Conservation (phyloP, 2,888 invertebrate species). For the Cheilosia impressa region DNA sequence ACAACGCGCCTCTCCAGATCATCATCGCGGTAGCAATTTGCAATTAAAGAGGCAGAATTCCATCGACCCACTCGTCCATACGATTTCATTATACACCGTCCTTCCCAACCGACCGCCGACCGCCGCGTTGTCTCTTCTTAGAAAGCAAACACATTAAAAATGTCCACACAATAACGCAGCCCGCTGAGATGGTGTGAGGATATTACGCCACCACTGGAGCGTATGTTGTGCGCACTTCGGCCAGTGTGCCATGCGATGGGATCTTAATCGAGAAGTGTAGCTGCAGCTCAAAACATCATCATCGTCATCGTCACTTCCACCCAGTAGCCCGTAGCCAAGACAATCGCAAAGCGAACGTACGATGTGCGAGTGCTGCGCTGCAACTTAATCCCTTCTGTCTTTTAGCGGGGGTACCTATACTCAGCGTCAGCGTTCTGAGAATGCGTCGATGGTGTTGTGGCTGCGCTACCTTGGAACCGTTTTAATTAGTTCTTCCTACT, state of each 20-base stretch:
- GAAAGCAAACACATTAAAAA: slow-evolving; percentile 60
- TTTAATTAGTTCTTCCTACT: slow-evolving; percentile 64
- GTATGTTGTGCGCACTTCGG: not conserved
- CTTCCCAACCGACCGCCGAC: not conserved
- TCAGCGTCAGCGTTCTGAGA: slow-evolving; percentile 12
- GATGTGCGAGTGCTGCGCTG: not conserved
- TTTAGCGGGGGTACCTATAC: not conserved
- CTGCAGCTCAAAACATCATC: slow-evolving; percentile 28
- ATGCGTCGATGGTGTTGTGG: slow-evolving; percentile 26
- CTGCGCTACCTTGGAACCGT: slow-evolving; percentile 61
- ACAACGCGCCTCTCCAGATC: slow-evolving; percentile 27
- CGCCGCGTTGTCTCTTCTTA: slow-evolving; percentile 39
- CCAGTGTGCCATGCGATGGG: slow-evolving; percentile 10
- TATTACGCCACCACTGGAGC: slow-evolving; percentile 22
- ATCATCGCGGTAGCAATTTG: slow-evolving; percentile 40
- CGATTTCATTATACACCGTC: slow-evolving; percentile 22
- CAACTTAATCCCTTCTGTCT: no score
- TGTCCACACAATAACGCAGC: slow-evolving; percentile 42
- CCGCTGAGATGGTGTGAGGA: slow-evolving; percentile 1
- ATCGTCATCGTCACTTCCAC: slow-evolving; percentile 23
- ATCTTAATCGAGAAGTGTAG: slow-evolving; percentile 44
- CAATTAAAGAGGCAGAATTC: slow-evolving; percentile 66
- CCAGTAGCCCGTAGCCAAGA: slow-evolving; percentile 24
- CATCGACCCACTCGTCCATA: slow-evolving; percentile 45
- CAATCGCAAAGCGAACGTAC: slow-evolving; percentile 21